Evolutionary conservation across 2,888 invertebrate species (phyloP).

Genomic region (Diloba caeruleocephala): DNA sequence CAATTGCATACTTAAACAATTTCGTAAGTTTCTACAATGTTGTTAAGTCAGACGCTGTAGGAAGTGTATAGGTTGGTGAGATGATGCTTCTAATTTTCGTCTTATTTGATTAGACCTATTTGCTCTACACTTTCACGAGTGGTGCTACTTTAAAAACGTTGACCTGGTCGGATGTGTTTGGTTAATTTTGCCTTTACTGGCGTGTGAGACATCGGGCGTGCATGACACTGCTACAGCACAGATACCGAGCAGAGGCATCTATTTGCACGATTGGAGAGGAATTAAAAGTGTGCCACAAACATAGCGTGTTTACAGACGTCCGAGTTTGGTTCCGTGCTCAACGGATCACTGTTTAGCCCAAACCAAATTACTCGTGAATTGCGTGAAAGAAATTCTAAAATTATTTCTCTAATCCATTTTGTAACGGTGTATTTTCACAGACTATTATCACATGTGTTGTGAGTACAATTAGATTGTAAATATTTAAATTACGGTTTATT

Average conservation of each 20-base stretch:
- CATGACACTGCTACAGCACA: constrained; percentile 57
- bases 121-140: constrained; percentile 83
- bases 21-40: constrained; percentile 49
- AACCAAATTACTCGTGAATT: constrained; percentile 66
- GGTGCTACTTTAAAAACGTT: constrained; percentile 86
- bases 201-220: constrained; percentile 60
- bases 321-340: constrained; percentile 60
- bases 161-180: constrained; percentile 80
- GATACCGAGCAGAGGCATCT: constrained; percentile 59
- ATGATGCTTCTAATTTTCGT: constrained; percentile 75
- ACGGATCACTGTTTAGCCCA: constrained; percentile 58
- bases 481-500: constrained; percentile 23
- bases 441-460: constrained; percentile 53
- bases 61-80: constrained; percentile 63
- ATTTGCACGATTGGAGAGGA: constrained; percentile 70
- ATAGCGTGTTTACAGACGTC: constrained; percentile 71
- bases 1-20: constrained; percentile 24
- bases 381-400: constrained; percentile 61
- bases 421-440: constrained; percentile 63
- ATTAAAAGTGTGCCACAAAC: constrained; percentile 78
- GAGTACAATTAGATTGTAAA: constrained; percentile 37
- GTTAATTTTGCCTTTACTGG: constrained; percentile 75
- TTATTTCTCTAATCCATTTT: constrained; percentile 60
- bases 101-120: constrained; percentile 82
- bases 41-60: constrained; percentile 52